Base-by-base conservation (phyloP, 2,113 vertebrate genomes). In the Melanostigma gelatinosum region DNA sequence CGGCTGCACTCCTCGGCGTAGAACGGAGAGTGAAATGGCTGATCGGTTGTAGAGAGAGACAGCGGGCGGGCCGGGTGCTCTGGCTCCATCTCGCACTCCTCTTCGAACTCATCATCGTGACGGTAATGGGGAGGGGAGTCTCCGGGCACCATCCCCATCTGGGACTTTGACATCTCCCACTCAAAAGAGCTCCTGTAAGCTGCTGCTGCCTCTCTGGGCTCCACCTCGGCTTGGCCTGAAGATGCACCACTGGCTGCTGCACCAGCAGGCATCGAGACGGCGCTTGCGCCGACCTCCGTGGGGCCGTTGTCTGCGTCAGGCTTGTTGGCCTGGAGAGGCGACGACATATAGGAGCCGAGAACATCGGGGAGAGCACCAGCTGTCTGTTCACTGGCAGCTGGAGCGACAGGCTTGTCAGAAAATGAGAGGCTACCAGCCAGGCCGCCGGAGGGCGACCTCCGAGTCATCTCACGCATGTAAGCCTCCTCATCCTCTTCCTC, bases 21-120 rank as follows among this genome's bases (percentile, higher is more conserved):
- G 89, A 93, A 94, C 0, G 93, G 93, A 3, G 93, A 93, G 78
- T 86, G 92, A 76, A 97, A 96, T 16, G 91, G 93, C 77, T 95
- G 94, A 60, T 97, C 96, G 4, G 96, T 85, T n/a, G 96, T 96
- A 6, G 94, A 88, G 15, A 97, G 95, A 0, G 96, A 96, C 69
- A 96, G 95, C 11, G 97, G 97, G 20, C 94, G 95, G 29, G 88
- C 83, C 68, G 96, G 94, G 60, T 95, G 96, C 70, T 96, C 96
- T n/a, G 93, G 93, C 76, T 95, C 95, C 66, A 70, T 91, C 75
- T 95, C 95, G 46, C 93, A 92, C 73, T 95, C 96, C 83, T 95
- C 96, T 55, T 95, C 50, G 85, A 95, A 95, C 34, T 95, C 93
- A 6, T 95, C 93, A 15, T 95, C 92, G 10, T 95, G 92, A n/a